Base-by-base conservation (phyloP, 2,113 vertebrate species). In the Rana temporaria region DNA sequence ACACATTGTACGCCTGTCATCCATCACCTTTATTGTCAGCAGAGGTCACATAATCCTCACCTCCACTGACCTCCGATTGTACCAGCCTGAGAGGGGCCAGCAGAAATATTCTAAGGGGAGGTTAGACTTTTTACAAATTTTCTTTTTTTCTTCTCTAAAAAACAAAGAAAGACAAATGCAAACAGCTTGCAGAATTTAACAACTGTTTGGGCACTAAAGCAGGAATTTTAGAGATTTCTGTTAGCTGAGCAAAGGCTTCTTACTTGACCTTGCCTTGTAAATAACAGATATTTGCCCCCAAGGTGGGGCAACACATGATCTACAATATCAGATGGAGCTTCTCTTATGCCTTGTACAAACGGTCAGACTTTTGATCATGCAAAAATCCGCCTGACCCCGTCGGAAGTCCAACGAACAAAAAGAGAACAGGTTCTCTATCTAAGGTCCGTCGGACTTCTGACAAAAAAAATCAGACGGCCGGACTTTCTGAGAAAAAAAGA, bases 1-100 rank as follows among this genome's bases (percentile, higher is more conserved):
- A 75, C 34, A 84, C 84, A 60, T 84, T 86, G 84, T 88, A 17
- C 82, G 76, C 79, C 2, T 62, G 85, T 88, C 90, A 91, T 92
- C 90, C 91, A 92, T 93, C 90, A 93, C 88, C 75, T 30, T 0
- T 78, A 73, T 90, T 91, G 90, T 90, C 90, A 93, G 75, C 88
- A 57, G 68, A 84, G 91, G 91, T 89, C 91, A 92, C 78, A 65
- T 82, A 32, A 87, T 89, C 90, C 86, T 88, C 85, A 87, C 84
- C 89, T 88, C 72, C 76, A 0, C 0, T 78, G 88, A 89, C 88
- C 91, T 90, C 86, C 85, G 85, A 87, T 89, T 89, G 88, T 71
- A 68, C 73, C 7, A 6, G 15, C 75, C 1, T 0, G 85, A 90
- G 71, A 89, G 30, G 38, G 56, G 32, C 32, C 26, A n/a, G 19